Evolutionary conservation across 2,888 invertebrate genomes (phyloP).

Genomic region (Sthenelais limicola): DNA sequence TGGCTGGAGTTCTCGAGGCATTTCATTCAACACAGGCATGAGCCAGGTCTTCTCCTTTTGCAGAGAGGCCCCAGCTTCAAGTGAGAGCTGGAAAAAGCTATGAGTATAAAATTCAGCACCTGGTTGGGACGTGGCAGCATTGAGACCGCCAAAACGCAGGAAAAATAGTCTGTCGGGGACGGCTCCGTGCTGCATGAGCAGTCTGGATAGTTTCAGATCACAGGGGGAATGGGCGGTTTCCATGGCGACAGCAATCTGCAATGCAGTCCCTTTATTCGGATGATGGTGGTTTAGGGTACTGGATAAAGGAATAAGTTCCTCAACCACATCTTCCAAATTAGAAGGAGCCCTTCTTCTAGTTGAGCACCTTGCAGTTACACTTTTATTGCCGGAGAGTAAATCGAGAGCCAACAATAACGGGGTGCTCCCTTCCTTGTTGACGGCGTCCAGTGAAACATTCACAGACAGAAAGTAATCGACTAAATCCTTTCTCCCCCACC

Average conservation of each 20-base stretch:
- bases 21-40: constrained; percentile 44
- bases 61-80: constrained; percentile 42
- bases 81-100: constrained; percentile 42
- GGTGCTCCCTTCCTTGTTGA: constrained; percentile 41
- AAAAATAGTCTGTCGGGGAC: constrained; percentile 47
- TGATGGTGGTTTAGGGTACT: constrained; percentile 39
- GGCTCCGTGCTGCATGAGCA: constrained; percentile 47
- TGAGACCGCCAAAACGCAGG: constrained; percentile 46
- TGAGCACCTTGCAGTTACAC: neutral
- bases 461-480: constrained; percentile 42
- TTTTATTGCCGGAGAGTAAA: constrained; percentile 37
- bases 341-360: constrained; percentile 46
- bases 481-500: constrained; percentile 44
- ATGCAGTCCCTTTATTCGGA: constrained; percentile 42
- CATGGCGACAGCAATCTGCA: constrained; percentile 38
- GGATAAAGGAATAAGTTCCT: constrained; percentile 35
- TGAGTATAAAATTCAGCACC: constrained; percentile 44
- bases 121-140: constrained; percentile 40
- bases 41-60: constrained; percentile 47
- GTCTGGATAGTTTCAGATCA: constrained; percentile 31
- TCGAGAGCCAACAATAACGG: constrained; percentile 43
- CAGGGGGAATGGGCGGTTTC: constrained; percentile 40
- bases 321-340: constrained; percentile 43
- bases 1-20: constrained; percentile 46
- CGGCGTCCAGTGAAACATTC: constrained; percentile 13